Evolutionary conservation across 2,888 invertebrate genomes (phyloP), one percentile per base, ranked within the genome.

Genomic region (Helobdella robusta): DNA sequence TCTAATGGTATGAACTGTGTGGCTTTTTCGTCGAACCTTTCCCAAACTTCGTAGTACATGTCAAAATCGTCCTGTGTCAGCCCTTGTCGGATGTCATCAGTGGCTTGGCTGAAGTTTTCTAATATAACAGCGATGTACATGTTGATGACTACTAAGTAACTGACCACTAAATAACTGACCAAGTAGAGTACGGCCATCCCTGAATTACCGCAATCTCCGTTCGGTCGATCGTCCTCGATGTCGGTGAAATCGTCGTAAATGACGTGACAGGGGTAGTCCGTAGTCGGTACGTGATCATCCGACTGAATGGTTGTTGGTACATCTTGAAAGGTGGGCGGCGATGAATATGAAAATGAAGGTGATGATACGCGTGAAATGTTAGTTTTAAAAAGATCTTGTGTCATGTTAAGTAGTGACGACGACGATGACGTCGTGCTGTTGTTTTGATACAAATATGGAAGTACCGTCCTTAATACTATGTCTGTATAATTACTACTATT

Each of bases 71-170:
- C 95, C 80, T 94, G 94, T 66, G 95, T 95, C 70, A 95, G 85
- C 2, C 79, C 82, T 71, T 81, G 80, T 72, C 82, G 81, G 70
- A 95, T 95, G 81, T 95, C 95, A 82, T 97, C 95, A 69, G 94
- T 95, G 71, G 95, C 97, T 75, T 91, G 92, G 73, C 92, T 93
- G 83, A 95, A 97, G 82, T 97, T 97, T 83, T 95, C 95, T 83
- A 97, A 86, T 81, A 97, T 97, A 81, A 97, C 95, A 78, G 95
- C 95, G 83, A 97, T 97, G 85, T 95, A 95, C 95, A 97, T 95
- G 86, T 97, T 97, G 83, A 95, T 94, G 76, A 95, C 92, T 81
- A 97, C 94, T 77, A 97, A 86, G 83, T 95, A 97, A 80, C 91
- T 93, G 82, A 97, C 93, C 78, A 97, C 91, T 80, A 97, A 85